Percentiles rank a stretch among this genome's conserved stretches.
phyloP scores from a whole-genome alignment of 2,888 invertebrate species.

The Drymonia ruficornis region DNA sequence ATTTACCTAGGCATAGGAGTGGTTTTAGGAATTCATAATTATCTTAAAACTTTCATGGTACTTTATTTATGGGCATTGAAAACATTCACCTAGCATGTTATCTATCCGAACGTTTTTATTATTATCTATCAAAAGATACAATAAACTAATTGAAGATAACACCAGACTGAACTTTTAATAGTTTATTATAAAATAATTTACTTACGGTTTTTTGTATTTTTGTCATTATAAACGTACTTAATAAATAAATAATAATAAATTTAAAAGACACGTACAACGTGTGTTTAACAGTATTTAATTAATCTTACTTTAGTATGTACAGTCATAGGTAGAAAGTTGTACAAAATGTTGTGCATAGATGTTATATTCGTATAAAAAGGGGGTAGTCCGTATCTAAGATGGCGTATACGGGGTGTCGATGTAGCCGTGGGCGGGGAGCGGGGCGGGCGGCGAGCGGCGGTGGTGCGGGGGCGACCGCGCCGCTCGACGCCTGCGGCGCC shows the following conservation, averaged over 20 bases:
- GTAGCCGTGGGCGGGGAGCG: slow-evolving; percentile 40
- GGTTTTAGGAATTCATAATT: slow-evolving; percentile 2
- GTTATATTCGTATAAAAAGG: slow-evolving; percentile 75
- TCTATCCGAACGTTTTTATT: slow-evolving; percentile 21
- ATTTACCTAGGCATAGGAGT: not conserved
- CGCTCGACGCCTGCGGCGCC: slow-evolving; percentile 31
- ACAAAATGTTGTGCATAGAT: slow-evolving; percentile 67
- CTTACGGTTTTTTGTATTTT: slow-evolving; percentile 71
- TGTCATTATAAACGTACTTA: slow-evolving; percentile 82
- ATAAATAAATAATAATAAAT: slow-evolving; percentile 76
- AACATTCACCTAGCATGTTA: slow-evolving; percentile 13
- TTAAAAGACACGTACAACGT: slow-evolving; percentile 83
- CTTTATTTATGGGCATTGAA: slow-evolving; percentile 9
- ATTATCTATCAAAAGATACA: slow-evolving; percentile 30
- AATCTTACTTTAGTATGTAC: slow-evolving; percentile 83
- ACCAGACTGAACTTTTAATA: slow-evolving; percentile 70
- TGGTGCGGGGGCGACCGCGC: slow-evolving; percentile 31
- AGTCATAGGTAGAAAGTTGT: slow-evolving; percentile 75
- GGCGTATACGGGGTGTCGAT: slow-evolving; percentile 62
- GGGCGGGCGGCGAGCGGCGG: slow-evolving; percentile 31
- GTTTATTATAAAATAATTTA: slow-evolving; percentile 83
- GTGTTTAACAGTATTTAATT: slow-evolving; percentile 80
- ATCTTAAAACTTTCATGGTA: not conserved
- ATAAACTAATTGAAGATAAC: slow-evolving; percentile 60
- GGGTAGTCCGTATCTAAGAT: slow-evolving; percentile 75